phyloP scores from a whole-genome alignment of 2,888 invertebrate species.

The Drosophila nigricruria region DNA sequence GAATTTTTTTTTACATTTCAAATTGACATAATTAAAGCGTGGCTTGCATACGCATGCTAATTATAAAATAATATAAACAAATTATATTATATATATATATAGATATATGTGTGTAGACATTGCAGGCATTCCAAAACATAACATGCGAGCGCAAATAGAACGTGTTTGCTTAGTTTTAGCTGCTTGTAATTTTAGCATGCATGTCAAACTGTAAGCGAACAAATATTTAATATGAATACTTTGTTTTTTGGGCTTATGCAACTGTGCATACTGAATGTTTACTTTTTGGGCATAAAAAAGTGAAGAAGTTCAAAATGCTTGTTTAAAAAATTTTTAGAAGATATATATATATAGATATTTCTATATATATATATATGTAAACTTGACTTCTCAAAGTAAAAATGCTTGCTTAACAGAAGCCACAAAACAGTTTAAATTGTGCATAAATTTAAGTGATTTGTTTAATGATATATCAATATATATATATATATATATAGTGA shows the following conservation, averaged over 20 bases:
- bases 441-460: too few relatives aligned
- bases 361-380: background rate
- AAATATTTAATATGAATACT: background rate
- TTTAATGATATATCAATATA: too few relatives aligned
- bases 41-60: conserved; percentile 7
- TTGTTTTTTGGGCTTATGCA: background rate
- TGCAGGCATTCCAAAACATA: conserved; percentile 7
- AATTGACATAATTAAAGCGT: conserved; percentile 7
- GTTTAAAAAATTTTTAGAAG: too few relatives aligned
- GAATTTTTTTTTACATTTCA: background rate
- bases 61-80: conserved; percentile 13
- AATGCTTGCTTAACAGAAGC: background rate
- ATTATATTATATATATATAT: background rate
- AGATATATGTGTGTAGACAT: background rate
- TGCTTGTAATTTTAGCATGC: conserved; percentile 1
- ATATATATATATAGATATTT: background rate
- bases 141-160: background rate
- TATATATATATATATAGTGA: too few relatives aligned
- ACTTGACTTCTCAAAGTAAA: background rate
- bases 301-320: background rate
- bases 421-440: too few relatives aligned
- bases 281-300: background rate
- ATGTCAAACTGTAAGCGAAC: background rate
- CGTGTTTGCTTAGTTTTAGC: conserved; percentile 8
- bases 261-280: background rate